Evolutionary conservation across 1,140 invertebrate genomes (phyloP).

Genomic region (Eriocheir sinensis): DNA sequence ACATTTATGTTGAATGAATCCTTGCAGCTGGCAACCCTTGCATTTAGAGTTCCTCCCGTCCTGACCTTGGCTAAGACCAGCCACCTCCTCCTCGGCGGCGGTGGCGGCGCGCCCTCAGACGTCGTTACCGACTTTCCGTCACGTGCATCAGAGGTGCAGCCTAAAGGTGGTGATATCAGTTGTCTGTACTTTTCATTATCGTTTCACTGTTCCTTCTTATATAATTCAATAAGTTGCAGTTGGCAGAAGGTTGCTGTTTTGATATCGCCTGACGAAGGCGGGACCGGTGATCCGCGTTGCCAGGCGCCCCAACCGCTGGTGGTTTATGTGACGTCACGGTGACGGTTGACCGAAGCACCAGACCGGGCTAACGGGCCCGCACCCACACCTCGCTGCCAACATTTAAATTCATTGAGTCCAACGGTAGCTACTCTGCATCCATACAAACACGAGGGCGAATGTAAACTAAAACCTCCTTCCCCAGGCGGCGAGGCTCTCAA

Average conservation of each 20-base stretch:
- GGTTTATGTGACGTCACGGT: conserved; percentile 1
- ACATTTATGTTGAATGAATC: too few species aligned
- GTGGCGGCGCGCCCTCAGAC: too few species aligned
- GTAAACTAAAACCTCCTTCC: not conserved
- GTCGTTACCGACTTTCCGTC: too few species aligned
- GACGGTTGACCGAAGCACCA: not conserved
- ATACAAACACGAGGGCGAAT: not conserved
- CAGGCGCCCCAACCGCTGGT: not conserved
- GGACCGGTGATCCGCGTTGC: not conserved
- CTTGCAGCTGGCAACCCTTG: too few species aligned
- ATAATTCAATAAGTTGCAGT: too few species aligned
- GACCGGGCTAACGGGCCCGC: conserved; percentile 17
- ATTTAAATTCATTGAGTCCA: not conserved
- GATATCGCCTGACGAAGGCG: not conserved
- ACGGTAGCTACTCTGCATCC: not conserved
- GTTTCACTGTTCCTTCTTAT: too few species aligned
- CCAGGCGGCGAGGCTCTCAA: not conserved
- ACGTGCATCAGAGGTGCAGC: too few species aligned
- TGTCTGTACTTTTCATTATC: too few species aligned
- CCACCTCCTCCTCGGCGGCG: too few species aligned
- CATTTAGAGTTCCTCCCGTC: too few species aligned
- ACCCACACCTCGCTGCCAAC: conserved; percentile 1
- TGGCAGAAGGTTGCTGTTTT: not conserved
- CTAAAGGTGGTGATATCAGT: too few species aligned
- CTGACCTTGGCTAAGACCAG: too few species aligned